Conservation (phyloP, 2,888 invertebrate genomes). For the Emmelina monodactyla region DNA sequence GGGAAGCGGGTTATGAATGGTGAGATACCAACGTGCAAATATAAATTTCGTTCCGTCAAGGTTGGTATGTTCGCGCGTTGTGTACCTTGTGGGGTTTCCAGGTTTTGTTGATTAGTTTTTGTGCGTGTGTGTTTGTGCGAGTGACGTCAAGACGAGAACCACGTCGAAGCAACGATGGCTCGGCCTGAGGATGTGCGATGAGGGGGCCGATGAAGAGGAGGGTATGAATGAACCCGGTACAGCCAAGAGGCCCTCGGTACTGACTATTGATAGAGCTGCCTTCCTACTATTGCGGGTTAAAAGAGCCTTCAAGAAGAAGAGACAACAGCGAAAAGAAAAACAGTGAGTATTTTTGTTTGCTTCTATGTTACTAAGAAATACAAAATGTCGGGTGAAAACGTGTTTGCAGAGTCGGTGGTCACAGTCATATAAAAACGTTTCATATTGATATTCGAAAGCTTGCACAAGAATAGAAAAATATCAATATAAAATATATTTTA, state of each 20-base stretch:
- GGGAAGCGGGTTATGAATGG: background rate
- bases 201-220: constrained; percentile 41
- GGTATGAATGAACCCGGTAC: constrained; percentile 55
- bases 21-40: too few relatives aligned
- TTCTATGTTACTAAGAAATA: too few relatives aligned
- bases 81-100: too few relatives aligned
- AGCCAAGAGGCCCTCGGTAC: constrained; percentile 69
- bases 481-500: too few relatives aligned
- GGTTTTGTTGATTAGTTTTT: too few relatives aligned
- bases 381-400: too few relatives aligned
- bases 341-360: constrained; percentile 69
- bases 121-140: background rate
- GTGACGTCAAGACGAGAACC: constrained; percentile 39
- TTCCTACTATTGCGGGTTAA: constrained; percentile 87
- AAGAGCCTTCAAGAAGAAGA: constrained; percentile 89
- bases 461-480: too few relatives aligned
- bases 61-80: too few relatives aligned
- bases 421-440: too few relatives aligned
- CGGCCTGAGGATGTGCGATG: constrained; percentile 65
- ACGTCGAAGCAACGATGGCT: constrained; percentile 57
- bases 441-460: too few relatives aligned
- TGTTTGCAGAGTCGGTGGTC: too few relatives aligned
- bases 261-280: constrained; percentile 89
- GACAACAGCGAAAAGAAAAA: constrained; percentile 85
- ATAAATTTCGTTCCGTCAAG: too few relatives aligned